phyloP scores from a whole-genome alignment of 2,797 vertebrate species.

The Lacerta viridis region DNA sequence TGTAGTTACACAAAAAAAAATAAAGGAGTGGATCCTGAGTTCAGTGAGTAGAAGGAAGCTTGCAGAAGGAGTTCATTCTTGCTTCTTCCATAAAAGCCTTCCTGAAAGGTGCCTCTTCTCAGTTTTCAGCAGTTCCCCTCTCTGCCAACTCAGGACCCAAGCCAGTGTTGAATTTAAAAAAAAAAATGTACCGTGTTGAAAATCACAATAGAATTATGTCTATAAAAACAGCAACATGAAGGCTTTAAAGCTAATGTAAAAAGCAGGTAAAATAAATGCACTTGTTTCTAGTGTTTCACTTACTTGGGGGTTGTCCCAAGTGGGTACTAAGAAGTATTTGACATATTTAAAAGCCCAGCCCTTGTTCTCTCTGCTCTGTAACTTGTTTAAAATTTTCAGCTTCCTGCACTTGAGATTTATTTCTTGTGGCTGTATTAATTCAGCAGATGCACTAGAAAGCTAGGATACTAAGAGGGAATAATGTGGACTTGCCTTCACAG shows the following conservation, averaged over 20 bases:
- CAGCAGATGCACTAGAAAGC: background rate
- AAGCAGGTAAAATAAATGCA: background rate
- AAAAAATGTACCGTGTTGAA: background rate
- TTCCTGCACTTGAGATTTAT: slow-evolving; percentile 10
- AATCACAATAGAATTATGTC: background rate
- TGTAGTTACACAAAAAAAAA: background rate
- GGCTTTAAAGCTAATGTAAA: background rate
- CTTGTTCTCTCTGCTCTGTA: background rate
- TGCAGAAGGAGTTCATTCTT: background rate
- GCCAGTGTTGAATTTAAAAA: background rate
- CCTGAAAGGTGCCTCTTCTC: background rate
- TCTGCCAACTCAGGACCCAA: background rate
- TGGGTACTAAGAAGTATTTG: background rate
- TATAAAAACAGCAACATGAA: background rate
- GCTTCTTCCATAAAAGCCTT: background rate
- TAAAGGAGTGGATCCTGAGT: background rate
- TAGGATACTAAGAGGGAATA: slow-evolving; percentile 4
- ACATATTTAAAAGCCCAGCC: background rate
- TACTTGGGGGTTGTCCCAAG: background rate
- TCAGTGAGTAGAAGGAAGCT: background rate
- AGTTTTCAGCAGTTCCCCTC: background rate
- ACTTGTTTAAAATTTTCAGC: background rate
- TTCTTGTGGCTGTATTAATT: slow-evolving; percentile 16
- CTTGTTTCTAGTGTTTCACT: background rate
- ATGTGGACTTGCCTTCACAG: background rate